Conservation (phyloP, 2,113 vertebrate species). For the Ageneiosus marmoratus region DNA sequence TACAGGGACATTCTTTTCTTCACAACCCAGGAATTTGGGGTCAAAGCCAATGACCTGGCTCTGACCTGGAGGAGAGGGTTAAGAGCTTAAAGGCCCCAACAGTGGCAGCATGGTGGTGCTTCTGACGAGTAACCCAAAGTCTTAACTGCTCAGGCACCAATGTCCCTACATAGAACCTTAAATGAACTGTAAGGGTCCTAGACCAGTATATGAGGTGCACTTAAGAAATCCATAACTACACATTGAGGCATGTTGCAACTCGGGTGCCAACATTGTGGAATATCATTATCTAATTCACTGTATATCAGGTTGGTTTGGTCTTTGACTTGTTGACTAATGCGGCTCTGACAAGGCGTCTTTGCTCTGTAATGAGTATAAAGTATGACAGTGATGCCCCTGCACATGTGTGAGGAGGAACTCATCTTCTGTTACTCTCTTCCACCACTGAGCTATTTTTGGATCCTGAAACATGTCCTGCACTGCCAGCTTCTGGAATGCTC, state of each 20-base stretch:
- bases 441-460: slow-evolving; percentile 76
- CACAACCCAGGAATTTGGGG: not conserved
- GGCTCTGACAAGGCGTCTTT: not conserved
- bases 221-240: not conserved
- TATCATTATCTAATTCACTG: not conserved
- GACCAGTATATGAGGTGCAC: not conserved
- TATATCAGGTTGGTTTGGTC: not conserved
- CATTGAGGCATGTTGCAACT: not conserved
- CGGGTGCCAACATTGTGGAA: not conserved
- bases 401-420: slow-evolving; percentile 72
- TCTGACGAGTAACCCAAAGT: not conserved
- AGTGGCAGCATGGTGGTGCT: not conserved
- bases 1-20: not conserved
- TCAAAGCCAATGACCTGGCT: not conserved
- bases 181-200: not conserved
- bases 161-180: not conserved
- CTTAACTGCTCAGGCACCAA: not conserved
- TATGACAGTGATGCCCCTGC: slow-evolving; percentile 83
- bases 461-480: slow-evolving; percentile 56
- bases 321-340: slow-evolving; percentile 13
- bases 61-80: not conserved
- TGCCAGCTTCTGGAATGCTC: slow-evolving; percentile 60
- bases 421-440: slow-evolving; percentile 76
- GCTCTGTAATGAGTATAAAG: slow-evolving; percentile 45
- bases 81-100: not conserved